These are phyloP conservation scores for Rostratula benghalensis DNA, from an alignment of 2,113 vertebrate genomes.

Conservation along the genomic window DNA sequence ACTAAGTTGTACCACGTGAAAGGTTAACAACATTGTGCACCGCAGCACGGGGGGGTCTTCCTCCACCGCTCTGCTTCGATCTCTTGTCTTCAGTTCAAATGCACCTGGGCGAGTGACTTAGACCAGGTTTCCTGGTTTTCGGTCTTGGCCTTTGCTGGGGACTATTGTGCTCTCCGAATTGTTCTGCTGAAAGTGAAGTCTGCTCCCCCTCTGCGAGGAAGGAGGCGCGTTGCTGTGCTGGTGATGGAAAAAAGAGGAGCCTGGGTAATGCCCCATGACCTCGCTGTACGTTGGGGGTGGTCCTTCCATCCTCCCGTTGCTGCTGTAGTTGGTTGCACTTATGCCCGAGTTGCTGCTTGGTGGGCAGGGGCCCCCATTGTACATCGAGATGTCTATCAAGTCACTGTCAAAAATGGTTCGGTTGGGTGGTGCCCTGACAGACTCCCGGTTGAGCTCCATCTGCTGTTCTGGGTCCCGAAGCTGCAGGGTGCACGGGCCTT, in stretches of 20 bases:
- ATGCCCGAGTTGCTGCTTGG: constrained; percentile 97
- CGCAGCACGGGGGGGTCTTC: constrained; percentile 68
- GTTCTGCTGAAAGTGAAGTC: constrained; percentile 86
- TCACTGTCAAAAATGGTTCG: constrained; percentile 98
- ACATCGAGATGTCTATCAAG: constrained; percentile 87
- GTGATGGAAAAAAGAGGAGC: constrained; percentile 90
- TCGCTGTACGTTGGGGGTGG: constrained; percentile 97
- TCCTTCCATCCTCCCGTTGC: constrained; percentile 88
- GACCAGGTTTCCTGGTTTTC: constrained; percentile 85
- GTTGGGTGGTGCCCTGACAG: constrained; percentile 95
- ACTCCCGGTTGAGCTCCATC: constrained; percentile 96
- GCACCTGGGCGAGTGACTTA: constrained; percentile 61
- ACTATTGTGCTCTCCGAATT: constrained; percentile 88
- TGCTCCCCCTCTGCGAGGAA: constrained; percentile 78
- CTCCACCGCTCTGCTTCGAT: constrained; percentile 7
- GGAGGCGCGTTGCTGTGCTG: constrained; percentile 88
- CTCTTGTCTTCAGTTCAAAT: constrained; percentile 28
- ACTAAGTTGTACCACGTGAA: constrained; percentile 72
- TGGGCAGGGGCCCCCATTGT: constrained; percentile 86
- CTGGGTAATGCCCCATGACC: constrained; percentile 91
- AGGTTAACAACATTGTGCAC: constrained; percentile 74
- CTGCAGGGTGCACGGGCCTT: constrained; percentile 93
- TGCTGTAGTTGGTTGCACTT: constrained; percentile 89
- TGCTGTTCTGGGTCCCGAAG: constrained; percentile 96
- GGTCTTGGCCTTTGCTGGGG: constrained; percentile 86